Evolutionary conservation across 2,113 vertebrate species (phyloP).

Genomic region (Alectura lathami): DNA sequence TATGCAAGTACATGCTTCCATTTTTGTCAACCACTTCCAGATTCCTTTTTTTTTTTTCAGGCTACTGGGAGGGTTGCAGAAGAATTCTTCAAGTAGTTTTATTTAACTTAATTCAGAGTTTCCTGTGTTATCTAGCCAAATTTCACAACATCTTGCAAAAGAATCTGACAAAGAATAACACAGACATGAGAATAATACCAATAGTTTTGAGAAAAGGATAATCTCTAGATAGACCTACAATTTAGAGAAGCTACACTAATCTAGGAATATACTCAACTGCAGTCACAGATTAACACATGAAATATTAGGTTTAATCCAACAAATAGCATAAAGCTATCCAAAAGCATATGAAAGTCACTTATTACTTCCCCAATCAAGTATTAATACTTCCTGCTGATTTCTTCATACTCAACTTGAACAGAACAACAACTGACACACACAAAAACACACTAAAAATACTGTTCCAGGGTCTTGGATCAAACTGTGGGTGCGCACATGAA

Average conservation of each 20-base stretch:
- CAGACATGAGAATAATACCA: not conserved
- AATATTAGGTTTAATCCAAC: not conserved
- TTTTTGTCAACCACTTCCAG: not conserved
- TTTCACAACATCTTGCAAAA: not conserved
- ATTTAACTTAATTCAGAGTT: not conserved
- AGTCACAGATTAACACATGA: not conserved
- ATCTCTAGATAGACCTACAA: not conserved
- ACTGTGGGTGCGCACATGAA: accelerated
- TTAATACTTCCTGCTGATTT: not conserved
- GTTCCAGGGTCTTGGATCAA: not conserved
- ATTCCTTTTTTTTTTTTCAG: not conserved
- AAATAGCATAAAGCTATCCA: not conserved
- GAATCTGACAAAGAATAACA: not conserved
- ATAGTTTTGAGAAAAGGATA: not conserved
- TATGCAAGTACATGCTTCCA: not conserved
- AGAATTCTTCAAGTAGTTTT: not conserved
- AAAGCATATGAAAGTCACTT: not conserved
- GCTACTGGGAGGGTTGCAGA: not conserved
- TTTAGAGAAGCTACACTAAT: not conserved
- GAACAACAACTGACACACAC: not conserved
- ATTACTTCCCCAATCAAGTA: not conserved
- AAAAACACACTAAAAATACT: not conserved
- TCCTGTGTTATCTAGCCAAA: not conserved
- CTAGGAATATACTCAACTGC: not conserved
- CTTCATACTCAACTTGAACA: not conserved